Evolutionary conservation across 2,113 vertebrate species (phyloP).

Genomic region (Polyodon spathula): DNA sequence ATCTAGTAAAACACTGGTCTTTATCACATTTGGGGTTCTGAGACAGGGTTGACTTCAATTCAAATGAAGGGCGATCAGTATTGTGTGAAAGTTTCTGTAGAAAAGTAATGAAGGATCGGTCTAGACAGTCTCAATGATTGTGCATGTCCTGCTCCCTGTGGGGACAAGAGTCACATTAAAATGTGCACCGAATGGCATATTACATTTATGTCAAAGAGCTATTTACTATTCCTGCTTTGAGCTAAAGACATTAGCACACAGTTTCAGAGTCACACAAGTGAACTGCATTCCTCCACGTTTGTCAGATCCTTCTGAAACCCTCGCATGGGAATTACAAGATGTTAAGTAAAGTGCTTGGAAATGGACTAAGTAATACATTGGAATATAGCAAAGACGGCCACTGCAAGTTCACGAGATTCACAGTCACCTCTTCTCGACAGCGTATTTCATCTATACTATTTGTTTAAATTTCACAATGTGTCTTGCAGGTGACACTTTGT

Average conservation of each 20-base stretch:
- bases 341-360: not conserved
- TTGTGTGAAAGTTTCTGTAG: not conserved
- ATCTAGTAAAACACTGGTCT: too few species aligned
- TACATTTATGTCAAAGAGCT: conserved; percentile 3
- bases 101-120: not conserved
- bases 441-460: too few species aligned
- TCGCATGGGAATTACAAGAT: not conserved
- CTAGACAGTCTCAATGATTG: not conserved
- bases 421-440: too few species aligned
- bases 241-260: not conserved
- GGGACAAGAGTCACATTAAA: conserved; percentile 7
- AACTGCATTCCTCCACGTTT: not conserved
- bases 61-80: too few species aligned
- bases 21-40: too few species aligned
- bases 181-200: not conserved
- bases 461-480: too few species aligned
- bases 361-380: not conserved
- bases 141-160: not conserved
- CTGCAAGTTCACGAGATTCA: not conserved
- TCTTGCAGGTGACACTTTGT: too few species aligned
- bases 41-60: too few species aligned
- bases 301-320: not conserved
- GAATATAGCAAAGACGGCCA: not conserved
- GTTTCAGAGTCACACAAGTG: not conserved
- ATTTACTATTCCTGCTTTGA: not conserved